These are phyloP conservation scores for Gerris buenoi DNA, from an alignment of 1,140 invertebrate species.

Conservation along the genomic window DNA sequence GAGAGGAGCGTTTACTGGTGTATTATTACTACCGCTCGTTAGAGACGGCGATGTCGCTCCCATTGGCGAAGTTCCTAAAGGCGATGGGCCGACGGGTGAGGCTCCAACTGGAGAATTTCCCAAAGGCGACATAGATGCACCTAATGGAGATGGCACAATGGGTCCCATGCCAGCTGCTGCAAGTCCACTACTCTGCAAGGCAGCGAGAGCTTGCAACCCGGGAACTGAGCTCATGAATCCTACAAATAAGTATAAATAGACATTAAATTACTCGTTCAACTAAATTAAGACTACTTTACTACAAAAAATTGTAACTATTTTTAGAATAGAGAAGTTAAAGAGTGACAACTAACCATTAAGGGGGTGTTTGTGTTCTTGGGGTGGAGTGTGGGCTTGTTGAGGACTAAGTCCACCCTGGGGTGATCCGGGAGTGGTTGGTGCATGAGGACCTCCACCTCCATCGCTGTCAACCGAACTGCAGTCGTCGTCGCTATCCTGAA, in stretches of 20 bases:
- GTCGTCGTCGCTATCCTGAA: conserved; percentile 20
- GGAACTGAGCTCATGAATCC: neutral
- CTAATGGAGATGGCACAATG: neutral
- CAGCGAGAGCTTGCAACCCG: neutral
- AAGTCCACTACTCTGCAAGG: neutral
- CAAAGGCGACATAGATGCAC: conserved; percentile 8
- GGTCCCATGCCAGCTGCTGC: conserved; percentile 4
- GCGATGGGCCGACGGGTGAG: conserved; percentile 3
- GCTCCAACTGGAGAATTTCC: conserved; percentile 2
- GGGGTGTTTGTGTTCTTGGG: neutral
- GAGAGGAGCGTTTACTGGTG: conserved; percentile 49
- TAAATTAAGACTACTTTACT: too few relatives aligned
- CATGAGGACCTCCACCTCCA: conserved; percentile 6
- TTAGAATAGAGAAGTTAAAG: too few relatives aligned
- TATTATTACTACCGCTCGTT: conserved; percentile 10
- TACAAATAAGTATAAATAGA: too few relatives aligned
- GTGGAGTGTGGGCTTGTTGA: conserved; percentile 1
- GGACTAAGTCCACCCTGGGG: conserved; percentile 14
- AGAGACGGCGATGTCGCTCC: neutral
- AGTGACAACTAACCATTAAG: neutral
- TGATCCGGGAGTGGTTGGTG: conserved; percentile 8
- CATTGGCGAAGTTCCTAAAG: neutral
- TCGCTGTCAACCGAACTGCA: conserved; percentile 13
- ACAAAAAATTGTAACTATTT: too few relatives aligned
- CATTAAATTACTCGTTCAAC: too few relatives aligned